Conservation (phyloP, 2,888 invertebrate genomes). For the Miltochrista miniata region DNA sequence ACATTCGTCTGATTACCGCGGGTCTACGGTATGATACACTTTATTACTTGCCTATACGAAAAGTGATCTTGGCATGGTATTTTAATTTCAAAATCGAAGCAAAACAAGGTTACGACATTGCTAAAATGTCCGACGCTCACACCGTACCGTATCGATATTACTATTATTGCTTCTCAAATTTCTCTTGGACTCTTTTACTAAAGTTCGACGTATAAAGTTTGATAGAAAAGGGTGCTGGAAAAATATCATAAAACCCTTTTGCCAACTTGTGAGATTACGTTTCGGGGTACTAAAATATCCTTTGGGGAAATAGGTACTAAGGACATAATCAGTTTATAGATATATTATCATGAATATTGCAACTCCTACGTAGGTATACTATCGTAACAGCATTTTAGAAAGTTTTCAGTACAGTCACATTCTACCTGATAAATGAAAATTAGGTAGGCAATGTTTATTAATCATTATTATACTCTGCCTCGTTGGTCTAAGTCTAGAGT, state of each 20-base stretch:
- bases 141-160: conserved; percentile 24
- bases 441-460: no score
- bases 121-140: conserved; percentile 19
- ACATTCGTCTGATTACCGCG: no score
- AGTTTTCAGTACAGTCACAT: no score
- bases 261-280: conserved; percentile 33
- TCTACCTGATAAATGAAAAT: no score
- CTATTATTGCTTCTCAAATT: conserved; percentile 26
- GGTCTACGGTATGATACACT: no score
- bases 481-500: no score
- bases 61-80: neutral
- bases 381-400: no score
- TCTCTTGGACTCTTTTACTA: conserved; percentile 22
- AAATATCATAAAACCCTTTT: conserved; percentile 42
- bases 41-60: neutral
- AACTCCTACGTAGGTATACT: no score
- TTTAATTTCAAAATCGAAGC: conserved; percentile 7
- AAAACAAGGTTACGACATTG: conserved; percentile 8
- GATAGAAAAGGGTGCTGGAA: conserved; percentile 38
- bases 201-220: conserved; percentile 32
- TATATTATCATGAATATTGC: no score
- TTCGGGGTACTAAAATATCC: conserved; percentile 26
- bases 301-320: conserved; percentile 23
- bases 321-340: conserved; percentile 30
- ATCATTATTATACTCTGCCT: no score